phyloP scores from a whole-genome alignment of 2,797 vertebrate species.

The Premnoplex brunnescens region DNA sequence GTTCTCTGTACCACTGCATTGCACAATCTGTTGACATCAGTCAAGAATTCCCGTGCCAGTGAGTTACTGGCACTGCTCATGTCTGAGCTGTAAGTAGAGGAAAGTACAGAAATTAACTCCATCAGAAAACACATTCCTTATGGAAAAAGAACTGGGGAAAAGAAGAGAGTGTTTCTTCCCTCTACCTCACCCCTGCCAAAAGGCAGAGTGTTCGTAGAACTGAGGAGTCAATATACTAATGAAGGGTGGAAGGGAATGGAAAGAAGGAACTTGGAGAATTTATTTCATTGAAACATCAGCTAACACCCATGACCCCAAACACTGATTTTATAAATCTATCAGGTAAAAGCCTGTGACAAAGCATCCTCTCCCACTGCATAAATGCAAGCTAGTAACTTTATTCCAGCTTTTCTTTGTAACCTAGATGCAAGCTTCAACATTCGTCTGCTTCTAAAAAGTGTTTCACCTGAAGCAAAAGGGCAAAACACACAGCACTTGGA shows the following conservation, averaged over 20 bases:
- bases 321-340: not conserved
- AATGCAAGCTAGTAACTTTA: not conserved
- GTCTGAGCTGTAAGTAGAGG: slow-evolving; percentile 82
- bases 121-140: not conserved
- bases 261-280: not conserved
- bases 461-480: not conserved
- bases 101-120: slow-evolving; percentile 11
- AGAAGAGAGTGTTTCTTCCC: not conserved
- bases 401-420: not conserved
- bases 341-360: not conserved
- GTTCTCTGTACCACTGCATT: slow-evolving; percentile 90
- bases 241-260: not conserved
- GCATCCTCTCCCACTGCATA: not conserved
- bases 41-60: slow-evolving; percentile 95
- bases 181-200: not conserved
- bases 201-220: not conserved
- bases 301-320: not conserved
- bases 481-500: not conserved
- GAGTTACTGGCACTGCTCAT: slow-evolving; percentile 98
- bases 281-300: not conserved
- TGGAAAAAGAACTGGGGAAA: not conserved
- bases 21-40: slow-evolving; percentile 94
- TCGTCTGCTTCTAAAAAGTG: not conserved
- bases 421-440: not conserved
- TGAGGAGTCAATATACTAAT: not conserved